phyloP scores from a whole-genome alignment of 1,140 invertebrate genomes.

The Cylas formicarius region DNA sequence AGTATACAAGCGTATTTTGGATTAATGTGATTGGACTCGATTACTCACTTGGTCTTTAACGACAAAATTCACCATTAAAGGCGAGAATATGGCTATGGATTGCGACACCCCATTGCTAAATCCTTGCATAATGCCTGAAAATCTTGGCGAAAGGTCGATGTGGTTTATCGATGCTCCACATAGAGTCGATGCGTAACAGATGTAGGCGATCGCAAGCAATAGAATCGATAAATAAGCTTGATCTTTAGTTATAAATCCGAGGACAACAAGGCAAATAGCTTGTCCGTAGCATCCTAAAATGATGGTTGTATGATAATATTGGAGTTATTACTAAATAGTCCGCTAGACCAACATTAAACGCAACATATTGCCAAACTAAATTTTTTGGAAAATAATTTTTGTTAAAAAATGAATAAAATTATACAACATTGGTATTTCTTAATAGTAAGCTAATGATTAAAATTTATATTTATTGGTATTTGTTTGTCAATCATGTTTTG shows the following conservation, averaged over 20 bases:
- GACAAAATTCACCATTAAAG: conserved; percentile 55
- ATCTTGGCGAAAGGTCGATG: conserved; percentile 66
- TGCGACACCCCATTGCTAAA: conserved; percentile 69
- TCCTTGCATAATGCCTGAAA: conserved; percentile 64
- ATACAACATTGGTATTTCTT: too few species aligned
- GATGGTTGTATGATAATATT: not conserved
- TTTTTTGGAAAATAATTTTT: too few species aligned
- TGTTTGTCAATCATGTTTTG: too few species aligned
- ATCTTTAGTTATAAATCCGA: conserved; percentile 51
- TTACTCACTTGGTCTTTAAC: conserved; percentile 52
- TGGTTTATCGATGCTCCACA: conserved; percentile 63
- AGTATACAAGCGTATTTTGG: too few species aligned
- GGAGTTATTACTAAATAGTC: conserved; percentile 3
- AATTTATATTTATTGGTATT: too few species aligned
- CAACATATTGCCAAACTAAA: too few species aligned
- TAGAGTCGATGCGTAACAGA: conserved; percentile 64
- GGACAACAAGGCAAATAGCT: conserved; percentile 51
- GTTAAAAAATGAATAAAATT: too few species aligned
- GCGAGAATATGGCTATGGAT: conserved; percentile 60
- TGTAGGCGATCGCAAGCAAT: conserved; percentile 60
- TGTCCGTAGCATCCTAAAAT: conserved; percentile 49
- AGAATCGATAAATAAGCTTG: conserved; percentile 43
- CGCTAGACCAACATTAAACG: too few species aligned
- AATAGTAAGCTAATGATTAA: too few species aligned
- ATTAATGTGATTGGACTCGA: not conserved